Percentiles rank a stretch among this genome's conserved stretches.
Evolutionary conservation across 2,888 invertebrate species (phyloP).

Genomic region (Ectropis crepuscularia): DNA sequence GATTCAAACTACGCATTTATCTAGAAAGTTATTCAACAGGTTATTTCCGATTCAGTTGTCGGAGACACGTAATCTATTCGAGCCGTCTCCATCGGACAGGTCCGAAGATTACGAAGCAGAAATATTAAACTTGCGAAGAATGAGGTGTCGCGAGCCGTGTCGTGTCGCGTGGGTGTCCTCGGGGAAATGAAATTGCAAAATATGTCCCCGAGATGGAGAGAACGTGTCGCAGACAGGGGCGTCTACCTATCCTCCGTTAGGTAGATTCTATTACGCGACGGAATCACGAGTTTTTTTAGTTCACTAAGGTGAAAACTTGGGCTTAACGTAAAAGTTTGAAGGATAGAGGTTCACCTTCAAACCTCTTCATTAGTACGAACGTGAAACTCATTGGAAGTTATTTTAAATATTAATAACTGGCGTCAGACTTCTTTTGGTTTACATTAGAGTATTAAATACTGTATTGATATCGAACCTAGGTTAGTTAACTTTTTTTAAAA

Average conservation of each 20-base stretch:
- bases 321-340: too few relatives aligned
- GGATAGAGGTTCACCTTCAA: too few relatives aligned
- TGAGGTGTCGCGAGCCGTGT: conserved; percentile 59
- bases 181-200: conserved; percentile 81
- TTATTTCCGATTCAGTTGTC: conserved; percentile 34
- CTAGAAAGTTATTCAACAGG: conserved; percentile 21
- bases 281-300: conserved; percentile 23
- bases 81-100: conserved; percentile 45
- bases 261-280: conserved; percentile 39
- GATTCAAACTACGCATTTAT: neutral
- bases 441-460: too few relatives aligned
- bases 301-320: too few relatives aligned
- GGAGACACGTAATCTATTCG: conserved; percentile 35
- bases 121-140: conserved; percentile 71
- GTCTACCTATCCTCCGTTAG: conserved; percentile 43
- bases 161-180: conserved; percentile 49
- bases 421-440: too few relatives aligned
- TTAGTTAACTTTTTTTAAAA: too few relatives aligned
- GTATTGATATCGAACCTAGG: too few relatives aligned
- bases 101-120: conserved; percentile 61
- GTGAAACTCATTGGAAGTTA: too few relatives aligned
- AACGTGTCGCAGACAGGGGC: conserved; percentile 59
- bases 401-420: too few relatives aligned
- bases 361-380: too few relatives aligned
- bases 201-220: conserved; percentile 64